These are phyloP conservation scores for Perca flavescens DNA, from an alignment of 2,113 vertebrate species.

Conservation along the genomic window DNA sequence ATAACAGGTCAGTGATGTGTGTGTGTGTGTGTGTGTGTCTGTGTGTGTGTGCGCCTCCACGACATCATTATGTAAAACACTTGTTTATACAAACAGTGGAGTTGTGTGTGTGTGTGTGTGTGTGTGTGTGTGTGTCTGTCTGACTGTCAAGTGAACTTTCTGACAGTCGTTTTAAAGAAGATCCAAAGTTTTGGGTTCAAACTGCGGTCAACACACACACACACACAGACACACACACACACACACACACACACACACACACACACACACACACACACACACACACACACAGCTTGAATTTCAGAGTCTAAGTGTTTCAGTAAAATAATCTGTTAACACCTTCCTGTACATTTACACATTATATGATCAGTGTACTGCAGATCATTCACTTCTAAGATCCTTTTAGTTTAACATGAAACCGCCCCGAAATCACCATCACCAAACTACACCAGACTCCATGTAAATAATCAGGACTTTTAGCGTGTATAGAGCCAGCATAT, in stretches of 20 bases:
- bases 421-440: too few relatives aligned
- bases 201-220: conserved; percentile 14
- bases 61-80: conserved; percentile 30
- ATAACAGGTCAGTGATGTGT: conserved; percentile 5
- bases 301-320: conserved; percentile 50
- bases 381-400: too few relatives aligned
- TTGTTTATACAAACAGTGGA: conserved; percentile 25
- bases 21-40: not conserved
- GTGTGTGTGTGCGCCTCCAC: not conserved
- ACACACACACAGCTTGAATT: conserved; percentile 19
- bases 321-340: conserved; percentile 9
- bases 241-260: not conserved
- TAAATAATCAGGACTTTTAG: too few relatives aligned
- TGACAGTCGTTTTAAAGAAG: not conserved
- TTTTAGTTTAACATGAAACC: too few relatives aligned
- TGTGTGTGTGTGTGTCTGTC: conserved; percentile 3
- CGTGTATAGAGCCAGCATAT: too few relatives aligned
- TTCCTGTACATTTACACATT: not conserved
- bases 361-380: too few relatives aligned
- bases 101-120: not conserved
- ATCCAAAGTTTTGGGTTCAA: conserved; percentile 23
- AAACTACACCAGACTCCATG: too few relatives aligned
- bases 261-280: not conserved
- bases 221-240: too few relatives aligned
- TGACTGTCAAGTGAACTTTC: conserved; percentile 33